Base-by-base conservation (phyloP, 2,888 invertebrate species). In the Oasisia sp. region DNA sequence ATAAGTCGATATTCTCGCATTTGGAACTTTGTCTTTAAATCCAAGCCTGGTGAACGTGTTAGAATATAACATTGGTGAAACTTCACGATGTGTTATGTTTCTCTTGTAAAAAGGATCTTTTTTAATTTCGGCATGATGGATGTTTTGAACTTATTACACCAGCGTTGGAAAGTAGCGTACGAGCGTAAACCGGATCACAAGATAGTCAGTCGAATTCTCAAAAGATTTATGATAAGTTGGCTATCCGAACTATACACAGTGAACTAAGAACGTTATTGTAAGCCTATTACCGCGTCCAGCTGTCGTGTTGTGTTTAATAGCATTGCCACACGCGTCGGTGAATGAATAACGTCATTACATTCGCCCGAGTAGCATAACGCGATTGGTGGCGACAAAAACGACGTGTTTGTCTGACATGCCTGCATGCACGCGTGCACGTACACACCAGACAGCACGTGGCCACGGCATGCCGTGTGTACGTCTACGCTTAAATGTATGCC, bases 361-460 rank as follows among this genome's bases (percentile, higher is more conserved):
- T 27, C 74, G 74, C 27, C 27, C 27, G 74, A 74, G 5, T 74
- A 74, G 74, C 38, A 38, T 38, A 38, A 38, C 74, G 74, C 74
- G 74, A n/a, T 74, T 74, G 74, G 19, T 74, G 19, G 27, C 27
- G 74, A 74, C 74, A 74, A n/a, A 74, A 74, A 74, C 19, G 7
- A 74, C 74, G 27, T 27, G 74, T 74, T 74, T 74, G 27, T n/a
- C 27, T 27, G 74, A 27, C 74, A 74, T 74, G 27, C 74, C 74
- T 74, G 74, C 74, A 74, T 74, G 74, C 74, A 74, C 74, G 74
- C 74, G 27, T 74, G 74, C 74, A 74, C 74, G 74, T 74, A 74
- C 74, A 7, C 74, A 27, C 74, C 74, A 74, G 74, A 74, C 74
- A 74, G 27, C 74, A 74, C 74, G 74, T 74, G 74, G 74, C 19